phyloP scores from a whole-genome alignment of 2,797 vertebrate genomes.

The Chelidonichthys spinosus region DNA sequence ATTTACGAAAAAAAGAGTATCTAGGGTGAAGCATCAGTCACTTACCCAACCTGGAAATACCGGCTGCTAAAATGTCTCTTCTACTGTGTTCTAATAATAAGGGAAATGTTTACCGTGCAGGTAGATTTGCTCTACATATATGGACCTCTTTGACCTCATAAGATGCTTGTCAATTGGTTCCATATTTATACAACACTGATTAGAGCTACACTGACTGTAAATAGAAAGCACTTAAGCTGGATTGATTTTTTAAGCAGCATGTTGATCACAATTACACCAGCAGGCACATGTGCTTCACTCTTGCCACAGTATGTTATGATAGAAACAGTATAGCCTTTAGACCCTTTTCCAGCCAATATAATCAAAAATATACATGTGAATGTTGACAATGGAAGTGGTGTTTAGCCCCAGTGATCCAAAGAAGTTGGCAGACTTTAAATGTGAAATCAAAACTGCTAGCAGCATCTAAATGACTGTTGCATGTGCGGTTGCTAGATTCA shows the following conservation, averaged over 20 bases:
- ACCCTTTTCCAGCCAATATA: too few relatives aligned
- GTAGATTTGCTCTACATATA: not conserved
- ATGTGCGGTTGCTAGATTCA: too few relatives aligned
- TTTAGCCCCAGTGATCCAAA: too few relatives aligned
- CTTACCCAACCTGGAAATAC: not conserved
- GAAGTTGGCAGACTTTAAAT: too few relatives aligned
- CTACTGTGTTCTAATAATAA: not conserved
- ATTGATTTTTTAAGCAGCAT: slow-evolving; percentile 5
- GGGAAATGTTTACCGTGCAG: not conserved
- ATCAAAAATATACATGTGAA: too few relatives aligned
- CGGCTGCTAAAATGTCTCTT: not conserved
- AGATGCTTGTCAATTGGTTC: too few relatives aligned
- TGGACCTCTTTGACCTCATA: too few relatives aligned
- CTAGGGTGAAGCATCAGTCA: slow-evolving; percentile 20
- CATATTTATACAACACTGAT: not conserved
- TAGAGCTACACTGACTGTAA: not conserved
- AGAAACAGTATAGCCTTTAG: not conserved
- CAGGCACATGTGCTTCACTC: not conserved
- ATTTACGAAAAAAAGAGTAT: slow-evolving; percentile 13
- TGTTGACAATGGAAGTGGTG: too few relatives aligned
- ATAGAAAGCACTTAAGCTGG: not conserved
- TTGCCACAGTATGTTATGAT: not conserved
- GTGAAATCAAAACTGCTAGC: too few relatives aligned
- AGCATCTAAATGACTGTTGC: too few relatives aligned
- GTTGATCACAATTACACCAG: not conserved